Evolutionary conservation across 2,113 vertebrate species (phyloP), one percentile per base, ranked within the genome.

Genomic region (Protobothrops flavoviridis): DNA sequence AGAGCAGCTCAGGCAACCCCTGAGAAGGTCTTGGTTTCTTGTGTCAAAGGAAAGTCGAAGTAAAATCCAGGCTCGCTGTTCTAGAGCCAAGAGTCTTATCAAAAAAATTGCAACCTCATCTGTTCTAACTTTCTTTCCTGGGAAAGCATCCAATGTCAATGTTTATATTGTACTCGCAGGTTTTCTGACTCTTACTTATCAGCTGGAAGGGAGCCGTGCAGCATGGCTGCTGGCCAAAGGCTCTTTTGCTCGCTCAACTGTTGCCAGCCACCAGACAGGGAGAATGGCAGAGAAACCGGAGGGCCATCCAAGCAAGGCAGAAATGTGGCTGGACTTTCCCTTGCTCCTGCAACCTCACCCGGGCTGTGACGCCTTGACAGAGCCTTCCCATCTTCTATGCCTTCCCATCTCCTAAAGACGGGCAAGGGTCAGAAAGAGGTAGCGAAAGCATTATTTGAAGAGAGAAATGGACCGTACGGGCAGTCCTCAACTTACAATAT

Each of bases 81-180:
- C 59, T 10, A 21, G 23, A 10, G 55, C 53, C 20, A 21, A 23
- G 33, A 81, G 20, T 29, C 17, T 59, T 55, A 53, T 48, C 50
- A 9, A 20, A 88, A 85, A 90, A 90, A 52, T 55, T 48, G 24
- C 57, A 64, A 90, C n/a, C 81, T 55, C 48, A 61, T 94, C 88
- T 90, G 57, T 55, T 48, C 90, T 81, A 33, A 39, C 48, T 93
- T 61, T 24, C 64, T 45, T 45, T 59, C 29, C 69, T 69, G 45
- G 92, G 81, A 93, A 93, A 90, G n/a, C 13, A 20, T 53, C 92
- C 90, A 92, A 85, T 89, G 90, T 45, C 93, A 94, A 69, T 92
- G 91, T 88, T 93, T 85, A 48, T 85, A 69, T 94, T 95, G 48
- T 86, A 90, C 48, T 39, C 26, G 29, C 88, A 93, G 9, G 29